These are phyloP conservation scores for Ichneumon xanthorius DNA, from an alignment of 2,888 invertebrate genomes.

Conservation along the genomic window DNA sequence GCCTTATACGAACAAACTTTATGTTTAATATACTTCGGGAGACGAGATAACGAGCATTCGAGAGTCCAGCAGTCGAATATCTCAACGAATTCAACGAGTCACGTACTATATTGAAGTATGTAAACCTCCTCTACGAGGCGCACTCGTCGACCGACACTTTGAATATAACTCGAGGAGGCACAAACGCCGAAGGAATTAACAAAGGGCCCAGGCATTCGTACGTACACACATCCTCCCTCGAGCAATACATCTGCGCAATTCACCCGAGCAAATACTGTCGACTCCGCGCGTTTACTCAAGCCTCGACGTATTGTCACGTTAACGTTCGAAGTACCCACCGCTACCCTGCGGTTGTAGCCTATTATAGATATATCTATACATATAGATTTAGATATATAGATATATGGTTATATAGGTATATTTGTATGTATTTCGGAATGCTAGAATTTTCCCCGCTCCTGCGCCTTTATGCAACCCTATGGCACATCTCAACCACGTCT, in stretches of 20 bases:
- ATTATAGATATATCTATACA: not conserved
- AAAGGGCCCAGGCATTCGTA: slow-evolving; percentile 44
- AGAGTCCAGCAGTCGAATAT: slow-evolving; percentile 2
- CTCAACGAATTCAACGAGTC: not conserved
- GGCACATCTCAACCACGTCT: slow-evolving; percentile 27
- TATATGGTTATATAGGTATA: too few species aligned
- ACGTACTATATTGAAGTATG: not conserved
- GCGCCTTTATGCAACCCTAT: slow-evolving; percentile 36
- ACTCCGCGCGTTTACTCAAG: slow-evolving; percentile 58
- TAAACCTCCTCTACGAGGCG: not conserved
- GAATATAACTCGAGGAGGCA: slow-evolving; percentile 1
- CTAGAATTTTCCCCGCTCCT: not conserved
- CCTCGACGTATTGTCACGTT: slow-evolving; percentile 52
- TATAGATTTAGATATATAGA: too few species aligned
- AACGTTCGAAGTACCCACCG: slow-evolving; percentile 19
- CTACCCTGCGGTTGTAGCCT: slow-evolving; percentile 18
- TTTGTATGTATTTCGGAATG: too few species aligned
- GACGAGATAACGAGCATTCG: not conserved
- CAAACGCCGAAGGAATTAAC: slow-evolving; percentile 31
- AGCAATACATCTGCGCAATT: slow-evolving; percentile 55
- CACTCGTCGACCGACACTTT: not conserved
- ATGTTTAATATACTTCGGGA: not conserved
- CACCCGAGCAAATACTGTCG: slow-evolving; percentile 60
- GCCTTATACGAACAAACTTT: not conserved
- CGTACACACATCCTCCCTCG: slow-evolving; percentile 9